These are phyloP conservation scores for Mycteria americana DNA, from an alignment of 2,797 vertebrate species.

Conservation along the genomic window DNA sequence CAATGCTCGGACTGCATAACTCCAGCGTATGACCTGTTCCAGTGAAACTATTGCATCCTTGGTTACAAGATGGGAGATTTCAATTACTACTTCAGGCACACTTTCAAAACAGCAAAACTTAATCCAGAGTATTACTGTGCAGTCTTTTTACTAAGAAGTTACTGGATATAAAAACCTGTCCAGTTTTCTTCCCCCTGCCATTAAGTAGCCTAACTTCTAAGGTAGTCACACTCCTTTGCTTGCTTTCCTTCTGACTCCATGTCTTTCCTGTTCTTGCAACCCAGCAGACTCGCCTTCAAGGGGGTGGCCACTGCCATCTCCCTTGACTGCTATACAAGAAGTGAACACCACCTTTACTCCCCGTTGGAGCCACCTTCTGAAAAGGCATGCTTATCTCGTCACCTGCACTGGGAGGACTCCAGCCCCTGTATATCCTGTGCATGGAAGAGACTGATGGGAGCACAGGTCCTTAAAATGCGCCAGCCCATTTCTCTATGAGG, in stretches of 20 bases:
- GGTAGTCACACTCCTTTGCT: neutral
- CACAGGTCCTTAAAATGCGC: neutral
- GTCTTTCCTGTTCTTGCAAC: neutral
- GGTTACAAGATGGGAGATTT: neutral
- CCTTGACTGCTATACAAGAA: neutral
- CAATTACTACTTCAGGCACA: neutral
- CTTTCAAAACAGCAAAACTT: neutral
- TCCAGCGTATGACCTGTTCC: neutral
- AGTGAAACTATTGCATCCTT: neutral
- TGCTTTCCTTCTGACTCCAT: neutral
- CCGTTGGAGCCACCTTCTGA: neutral
- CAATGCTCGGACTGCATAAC: neutral
- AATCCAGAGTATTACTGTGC: neutral
- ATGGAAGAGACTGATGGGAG: neutral
- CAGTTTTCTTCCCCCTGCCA: neutral
- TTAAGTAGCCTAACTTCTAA: neutral
- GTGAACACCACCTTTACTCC: neutral
- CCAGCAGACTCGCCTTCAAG: neutral
- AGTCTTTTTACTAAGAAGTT: neutral
- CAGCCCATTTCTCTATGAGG: neutral
- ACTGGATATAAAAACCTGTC: neutral
- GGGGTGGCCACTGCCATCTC: neutral
- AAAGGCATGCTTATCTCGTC: neutral
- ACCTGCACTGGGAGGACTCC: neutral
- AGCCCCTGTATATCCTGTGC: neutral